Base-by-base conservation (phyloP, 2,797 vertebrate species). In the Dryobates pubescens region DNA sequence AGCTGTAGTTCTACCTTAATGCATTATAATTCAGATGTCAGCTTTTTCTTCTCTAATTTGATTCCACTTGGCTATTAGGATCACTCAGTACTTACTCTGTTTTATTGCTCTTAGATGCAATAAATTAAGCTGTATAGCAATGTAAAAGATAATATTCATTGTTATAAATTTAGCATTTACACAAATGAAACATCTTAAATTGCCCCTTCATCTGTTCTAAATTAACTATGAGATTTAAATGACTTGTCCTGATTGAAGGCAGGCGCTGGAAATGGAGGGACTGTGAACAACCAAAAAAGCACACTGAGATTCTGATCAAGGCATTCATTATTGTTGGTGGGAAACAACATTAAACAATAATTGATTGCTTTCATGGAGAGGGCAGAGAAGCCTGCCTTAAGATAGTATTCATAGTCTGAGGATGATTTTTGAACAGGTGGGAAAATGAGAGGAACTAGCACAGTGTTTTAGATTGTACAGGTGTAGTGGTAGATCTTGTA, bases 21-120 rank as follows among this genome's bases (percentile, higher is more conserved):
- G 76, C 79, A 69, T 85, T 94, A n/a, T 76, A 86, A 96, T 96
- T 94, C 89, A 94, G 36, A 79, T 95, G 82, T 88, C 80, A 93
- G 68, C 71, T 83, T 93, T 94, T 94, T 85, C 89, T 94, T 70
- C 87, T 80, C 12, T 93, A 79, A 93, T 95, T 89, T 91, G 74
- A 84, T 95, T 94, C 77, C 78, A 30, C 85, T 86, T 92, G 94
- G 82, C 80, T 86, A 91, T 95, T 96, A 95, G 90, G 62, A 92
- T 84, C 0, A 0, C 71, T 94, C 76, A 88, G 76, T 93, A 81
- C 84, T 94, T 83, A 81, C 77, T 77, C 65, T 88, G 61, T 91
- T 94, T 95, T 96, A 95, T 94, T 95, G 92, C 90, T 88, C 80
- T 88, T 95, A 89, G 89, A 92, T 92, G 70, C 89, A 95, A 93